Evolutionary conservation across 2,888 invertebrate genomes (phyloP), one percentile per base, ranked within the genome.

Genomic region (Prosopocoilus inquinatus): DNA sequence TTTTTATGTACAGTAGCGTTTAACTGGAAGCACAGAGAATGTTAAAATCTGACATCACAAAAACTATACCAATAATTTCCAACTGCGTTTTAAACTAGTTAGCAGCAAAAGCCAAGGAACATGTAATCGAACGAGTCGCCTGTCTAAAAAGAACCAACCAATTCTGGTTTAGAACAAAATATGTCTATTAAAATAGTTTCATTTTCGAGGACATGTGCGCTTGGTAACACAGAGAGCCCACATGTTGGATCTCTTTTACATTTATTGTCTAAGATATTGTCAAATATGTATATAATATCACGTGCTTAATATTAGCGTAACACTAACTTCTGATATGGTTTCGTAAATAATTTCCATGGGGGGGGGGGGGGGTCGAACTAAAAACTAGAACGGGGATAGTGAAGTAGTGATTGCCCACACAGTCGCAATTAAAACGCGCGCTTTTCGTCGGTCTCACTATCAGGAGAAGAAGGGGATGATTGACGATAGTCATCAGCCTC

Each of bases 21-120:
- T 69, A 68, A 66, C 65, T 74, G 75, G 74, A 75, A 75, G 75
- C 75, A 75, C 74, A 74, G 67, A 72, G 70, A 70, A 74, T 74
- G 70, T 71, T 52, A 46, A 33, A 53, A 46, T 46, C 39, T 39
- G 44, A 50, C 39, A 50, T 59, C 49, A 66, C 67, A 70, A 64
- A 67, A 67, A 63, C 64, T 69, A 70, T 65, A 62, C 60, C 64
- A 64, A 64, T 66, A 68, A 67, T 66, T 67, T 69, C 67, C 65
- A 62, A 56, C 63, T 67, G 65, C 65, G 62, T 69, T 63, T 66
- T 55, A 34, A 49, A 68, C 44, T 56, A 28, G 20, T 52, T 67
- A 66, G 69, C 66, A 69, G 68, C 70, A 70, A 67, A 71, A 71
- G 57, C 71, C 67, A 68, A 73, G 70, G 70, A 74, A 73, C 71